phyloP scores from a whole-genome alignment of 2,113 vertebrate genomes.

The Dissostichus mawsoni region DNA sequence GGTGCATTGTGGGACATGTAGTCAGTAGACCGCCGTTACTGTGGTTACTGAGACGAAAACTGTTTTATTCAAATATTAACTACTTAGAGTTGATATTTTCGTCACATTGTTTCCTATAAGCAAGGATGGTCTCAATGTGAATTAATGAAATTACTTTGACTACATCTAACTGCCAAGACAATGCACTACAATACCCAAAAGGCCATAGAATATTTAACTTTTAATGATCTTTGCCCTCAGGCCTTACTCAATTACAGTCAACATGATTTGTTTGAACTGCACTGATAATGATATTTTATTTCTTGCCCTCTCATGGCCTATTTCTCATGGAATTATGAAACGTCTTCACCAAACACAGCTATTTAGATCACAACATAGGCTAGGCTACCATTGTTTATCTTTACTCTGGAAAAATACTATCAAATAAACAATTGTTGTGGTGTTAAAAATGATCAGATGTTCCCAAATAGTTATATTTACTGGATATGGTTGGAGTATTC shows the following conservation, averaged over 20 bases:
- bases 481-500: no score
- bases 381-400: no score
- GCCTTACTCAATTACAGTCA: neutral
- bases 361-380: neutral
- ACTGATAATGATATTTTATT: neutral
- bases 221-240: slow-evolving; percentile 22
- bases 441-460: no score
- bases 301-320: neutral
- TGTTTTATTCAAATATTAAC: accelerated
- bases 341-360: neutral
- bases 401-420: no score
- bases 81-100: accelerated
- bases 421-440: no score
- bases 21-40: neutral
- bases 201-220: slow-evolving; percentile 7
- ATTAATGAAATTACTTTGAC: accelerated
- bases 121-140: accelerated
- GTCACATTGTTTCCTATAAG: neutral
- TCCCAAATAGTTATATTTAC: no score
- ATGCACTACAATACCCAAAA: slow-evolving; percentile 54
- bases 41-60: neutral
- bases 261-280: neutral
- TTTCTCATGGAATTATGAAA: neutral
- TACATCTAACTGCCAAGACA: accelerated
- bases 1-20: slow-evolving; percentile 62